Base-by-base conservation (phyloP, 2,888 invertebrate species). In the Cinara cedri region DNA sequence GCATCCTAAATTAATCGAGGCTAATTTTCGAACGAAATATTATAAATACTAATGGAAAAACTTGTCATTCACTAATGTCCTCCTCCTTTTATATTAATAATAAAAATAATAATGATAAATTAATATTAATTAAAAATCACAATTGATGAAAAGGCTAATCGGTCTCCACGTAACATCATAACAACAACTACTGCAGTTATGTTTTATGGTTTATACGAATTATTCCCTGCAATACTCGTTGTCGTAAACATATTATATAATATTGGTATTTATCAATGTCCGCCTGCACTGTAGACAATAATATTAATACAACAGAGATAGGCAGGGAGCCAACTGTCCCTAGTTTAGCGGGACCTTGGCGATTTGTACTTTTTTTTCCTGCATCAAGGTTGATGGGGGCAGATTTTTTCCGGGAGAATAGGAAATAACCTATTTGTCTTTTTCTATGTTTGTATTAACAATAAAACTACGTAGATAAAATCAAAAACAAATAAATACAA, bases 1-100 rank as follows among this genome's bases (percentile, higher is more conserved):
- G 57, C 78, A 26, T 68, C 70, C 49, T 46, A 78, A 78, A 78
- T 78, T 78, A 78, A 78, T 78, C 60, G 60, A 78, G 70, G 57
- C 68, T 78, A 78, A 78, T 78, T 78, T 78, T 78, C 49, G 78
- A 70, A 70, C 68, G n/a, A 57, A 78, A 78, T 70, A 78, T 76
- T 66, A 76, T 70, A 78, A 70, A 78, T 78, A 78, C 70, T 70
- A 78, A 78, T 70, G 78, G 70, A 62, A 78, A 78, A 70, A 78
- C 78, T 78, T 70, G 70, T 78, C 78, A 68, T 70, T 46, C 78
- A 60, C 46, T 78, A 78, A 78, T 60, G 70, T 70, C 70, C 60
- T 68, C 42, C 60, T 74, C 57, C 68, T 68, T 21, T 55, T 44
- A 66, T 75, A 75, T 44, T 66, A 76, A 74, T 74, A 74, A 74